Evolutionary conservation across 2,888 invertebrate genomes (phyloP).

Genomic region (Apamea monoglypha): DNA sequence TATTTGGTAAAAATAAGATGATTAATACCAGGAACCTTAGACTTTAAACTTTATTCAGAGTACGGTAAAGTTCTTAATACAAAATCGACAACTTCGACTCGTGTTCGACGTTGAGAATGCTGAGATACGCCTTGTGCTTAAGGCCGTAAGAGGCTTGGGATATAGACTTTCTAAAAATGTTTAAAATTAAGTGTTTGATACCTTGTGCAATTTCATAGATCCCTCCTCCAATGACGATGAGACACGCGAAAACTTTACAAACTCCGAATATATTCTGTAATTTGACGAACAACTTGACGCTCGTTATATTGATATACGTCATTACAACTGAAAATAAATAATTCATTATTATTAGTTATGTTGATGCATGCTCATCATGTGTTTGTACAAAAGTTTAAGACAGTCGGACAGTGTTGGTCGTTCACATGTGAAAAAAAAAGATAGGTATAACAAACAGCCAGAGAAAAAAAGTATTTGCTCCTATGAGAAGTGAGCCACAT

Average conservation of each 20-base stretch:
- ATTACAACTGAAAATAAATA: slow-evolving; percentile 91
- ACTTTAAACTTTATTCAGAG: neutral
- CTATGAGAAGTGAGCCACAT: neutral
- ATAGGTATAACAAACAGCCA: neutral
- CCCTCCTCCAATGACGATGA: slow-evolving; percentile 94
- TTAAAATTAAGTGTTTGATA: slow-evolving; percentile 62
- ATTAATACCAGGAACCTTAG: neutral
- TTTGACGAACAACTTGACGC: slow-evolving; percentile 94
- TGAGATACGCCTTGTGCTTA: neutral
- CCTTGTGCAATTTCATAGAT: slow-evolving; percentile 92
- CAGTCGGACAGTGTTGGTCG: neutral
- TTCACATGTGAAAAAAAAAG: neutral
- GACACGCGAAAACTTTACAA: slow-evolving; percentile 94
- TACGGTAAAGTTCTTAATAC: no score
- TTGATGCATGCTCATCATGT: neutral
- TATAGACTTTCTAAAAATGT: neutral
- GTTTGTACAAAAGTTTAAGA: neutral
- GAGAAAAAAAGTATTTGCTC: neutral
- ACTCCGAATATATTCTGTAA: slow-evolving; percentile 95
- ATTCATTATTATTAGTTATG: neutral
- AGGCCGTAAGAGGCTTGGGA: neutral
- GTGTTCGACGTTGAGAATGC: neutral
- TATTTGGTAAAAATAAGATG: neutral
- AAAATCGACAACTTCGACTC: neutral
- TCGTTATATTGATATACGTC: slow-evolving; percentile 94